Percentiles rank a stretch among this genome's conserved stretches.
Conservation (phyloP, 53 echinoderm and acorn worm species). For the Apostichopus leukothele region DNA sequence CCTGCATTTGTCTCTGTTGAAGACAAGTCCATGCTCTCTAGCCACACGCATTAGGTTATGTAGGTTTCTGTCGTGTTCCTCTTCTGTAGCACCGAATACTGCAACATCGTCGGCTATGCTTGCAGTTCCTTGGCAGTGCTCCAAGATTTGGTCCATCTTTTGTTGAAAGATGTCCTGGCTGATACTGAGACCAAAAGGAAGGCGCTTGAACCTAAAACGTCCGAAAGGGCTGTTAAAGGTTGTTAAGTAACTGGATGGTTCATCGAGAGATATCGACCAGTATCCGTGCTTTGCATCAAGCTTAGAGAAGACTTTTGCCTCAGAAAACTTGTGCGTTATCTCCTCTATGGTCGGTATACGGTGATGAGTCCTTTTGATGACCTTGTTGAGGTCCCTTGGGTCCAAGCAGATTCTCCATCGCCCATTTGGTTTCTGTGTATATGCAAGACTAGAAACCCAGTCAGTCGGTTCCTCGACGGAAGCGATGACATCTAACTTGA, state of each 20-base stretch:
- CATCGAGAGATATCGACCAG: constrained; percentile 6
- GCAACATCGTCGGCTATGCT: too few relatives aligned
- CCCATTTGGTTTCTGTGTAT: constrained; percentile 52
- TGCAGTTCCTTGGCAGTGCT: too few relatives aligned
- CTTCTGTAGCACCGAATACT: too few relatives aligned
- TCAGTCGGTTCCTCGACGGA: constrained; percentile 56
- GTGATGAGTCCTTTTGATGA: constrained; percentile 6
- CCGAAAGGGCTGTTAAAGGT: constrained; percentile 7
- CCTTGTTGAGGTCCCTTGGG: constrained; percentile 24
- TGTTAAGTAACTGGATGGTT: constrained; percentile 1
- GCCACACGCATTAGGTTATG: too few relatives aligned
- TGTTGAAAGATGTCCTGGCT: too few relatives aligned
- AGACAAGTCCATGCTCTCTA: too few relatives aligned
- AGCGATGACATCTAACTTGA: constrained; percentile 25
- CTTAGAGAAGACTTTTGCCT: background rate
- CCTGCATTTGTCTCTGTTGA: too few relatives aligned
- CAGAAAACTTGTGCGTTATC: background rate
- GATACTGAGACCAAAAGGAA: background rate
- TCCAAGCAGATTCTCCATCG: constrained; percentile 49
- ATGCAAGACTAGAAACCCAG: constrained; percentile 63
- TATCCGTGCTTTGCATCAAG: constrained; percentile 23
- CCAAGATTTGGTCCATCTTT: too few relatives aligned
- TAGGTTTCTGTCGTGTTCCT: too few relatives aligned
- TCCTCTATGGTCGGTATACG: background rate
- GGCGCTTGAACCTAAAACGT: background rate